Evolutionary conservation across 2,113 vertebrate species (phyloP), one percentile per base, ranked within the genome.

Genomic region (Misgurnus anguillicaudatus): DNA sequence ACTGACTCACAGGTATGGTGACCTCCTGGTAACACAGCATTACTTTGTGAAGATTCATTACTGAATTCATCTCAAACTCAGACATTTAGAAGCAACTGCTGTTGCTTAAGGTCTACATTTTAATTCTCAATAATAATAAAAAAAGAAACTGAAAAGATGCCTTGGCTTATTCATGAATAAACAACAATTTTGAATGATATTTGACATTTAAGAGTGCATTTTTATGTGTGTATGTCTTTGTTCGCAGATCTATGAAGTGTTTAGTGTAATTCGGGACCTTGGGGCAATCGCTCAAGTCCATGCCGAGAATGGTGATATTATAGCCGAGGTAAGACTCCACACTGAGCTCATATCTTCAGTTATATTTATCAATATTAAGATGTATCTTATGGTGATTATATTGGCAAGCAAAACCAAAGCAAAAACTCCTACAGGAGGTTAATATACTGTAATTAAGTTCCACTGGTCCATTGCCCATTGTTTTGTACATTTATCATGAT

Each of bases 231-330:
- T n/a, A n/a, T 64, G 39, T 75, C 63, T 58, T 41, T 60, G 64
- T 65, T 38, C 65, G 62, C 91, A 99, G 98, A 96, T 99, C 69
- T 99, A 99, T 0, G 97, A 99, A 87, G 97, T 98, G 38, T 92
- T 99, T 88, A 97, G 97, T 0, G 95, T 96, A 75, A 97, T 99
- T 90, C 94, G 98, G 1, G 98, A 99, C 36, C 94, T 99, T 0
- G 98, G 98, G 0, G 98, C 97, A 17, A 95, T 98, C 0, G 97
- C 96, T 39, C 97, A 99, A 84, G 98, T 99, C 77, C 98, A 99
- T 0, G 98, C 97, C 2, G 98, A 99, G 88, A 99, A 99, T 0
- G 98, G 98, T 1, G 97, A 98, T 91, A 96, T 99, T 65, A 94
- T 99, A 0, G 96, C 96, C 6, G 97, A 99, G 95, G 98, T 98